These are phyloP conservation scores for Sisyra terminalis DNA, from an alignment of 2,888 invertebrate species.

Conservation along the genomic window DNA sequence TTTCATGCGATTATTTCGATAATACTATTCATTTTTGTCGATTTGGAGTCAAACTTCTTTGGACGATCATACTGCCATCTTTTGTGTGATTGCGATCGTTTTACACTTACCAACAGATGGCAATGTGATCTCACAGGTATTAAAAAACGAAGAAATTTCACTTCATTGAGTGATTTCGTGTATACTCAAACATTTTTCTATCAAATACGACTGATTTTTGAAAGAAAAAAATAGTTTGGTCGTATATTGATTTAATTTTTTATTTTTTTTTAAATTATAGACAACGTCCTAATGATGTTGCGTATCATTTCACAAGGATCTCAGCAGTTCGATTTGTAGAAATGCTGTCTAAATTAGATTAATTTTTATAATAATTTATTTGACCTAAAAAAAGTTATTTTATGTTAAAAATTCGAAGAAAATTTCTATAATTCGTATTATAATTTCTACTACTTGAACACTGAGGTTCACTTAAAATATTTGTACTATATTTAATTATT, in stretches of 20 bases:
- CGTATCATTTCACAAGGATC: constrained; percentile 3
- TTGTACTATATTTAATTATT: constrained; percentile 5
- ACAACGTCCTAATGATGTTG: background rate
- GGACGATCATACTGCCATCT: too few species aligned
- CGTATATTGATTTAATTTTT: too few species aligned
- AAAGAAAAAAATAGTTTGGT: too few species aligned
- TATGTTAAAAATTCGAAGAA: background rate
- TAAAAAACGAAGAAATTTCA: too few species aligned
- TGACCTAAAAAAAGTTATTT: background rate
- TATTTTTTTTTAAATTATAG: too few species aligned
- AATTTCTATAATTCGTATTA: constrained; percentile 1
- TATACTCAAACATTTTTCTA: background rate
- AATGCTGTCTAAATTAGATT: background rate
- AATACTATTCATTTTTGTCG: too few species aligned
- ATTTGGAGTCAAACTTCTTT: too few species aligned
- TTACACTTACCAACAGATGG: background rate
- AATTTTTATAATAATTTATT: background rate
- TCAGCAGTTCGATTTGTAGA: constrained; percentile 5
- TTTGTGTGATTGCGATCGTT: too few species aligned
- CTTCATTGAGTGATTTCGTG: background rate
- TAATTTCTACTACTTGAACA: constrained; percentile 31
- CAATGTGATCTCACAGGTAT: background rate
- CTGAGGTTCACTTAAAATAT: constrained; percentile 19
- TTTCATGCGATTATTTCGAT: too few species aligned
- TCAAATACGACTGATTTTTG: constrained; percentile 1